Conservation (phyloP, 2,888 invertebrate species). For the Physocephala rufipes region DNA sequence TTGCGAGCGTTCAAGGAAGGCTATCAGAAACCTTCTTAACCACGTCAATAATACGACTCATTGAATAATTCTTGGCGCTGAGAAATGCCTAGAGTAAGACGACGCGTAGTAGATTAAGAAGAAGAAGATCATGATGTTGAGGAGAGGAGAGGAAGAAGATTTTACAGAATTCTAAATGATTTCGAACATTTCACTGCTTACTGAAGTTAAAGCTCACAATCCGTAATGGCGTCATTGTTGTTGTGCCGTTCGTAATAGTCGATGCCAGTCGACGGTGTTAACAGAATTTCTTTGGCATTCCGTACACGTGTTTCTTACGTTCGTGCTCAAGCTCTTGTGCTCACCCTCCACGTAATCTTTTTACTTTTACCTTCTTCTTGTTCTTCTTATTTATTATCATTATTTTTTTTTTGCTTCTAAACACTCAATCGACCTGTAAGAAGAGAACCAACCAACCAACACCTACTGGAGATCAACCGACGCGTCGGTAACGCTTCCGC, state of each 20-base stretch:
- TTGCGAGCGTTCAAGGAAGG: not conserved
- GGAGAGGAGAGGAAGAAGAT: no score
- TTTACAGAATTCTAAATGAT: slow-evolving; percentile 21
- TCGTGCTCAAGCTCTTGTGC: no score
- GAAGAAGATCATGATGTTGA: no score
- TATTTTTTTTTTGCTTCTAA: no score
- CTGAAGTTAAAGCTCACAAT: not conserved
- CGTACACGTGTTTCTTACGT: slow-evolving; percentile 23
- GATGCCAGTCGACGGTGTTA: slow-evolving; percentile 2
- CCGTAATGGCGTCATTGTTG: no score
- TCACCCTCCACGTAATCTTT: no score
- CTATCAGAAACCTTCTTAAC: not conserved
- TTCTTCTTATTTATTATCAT: no score
- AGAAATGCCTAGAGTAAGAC: no score
- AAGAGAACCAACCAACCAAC: not conserved
- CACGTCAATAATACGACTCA: slow-evolving; percentile 31
- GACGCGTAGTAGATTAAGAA: no score
- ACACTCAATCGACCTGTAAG: not conserved
- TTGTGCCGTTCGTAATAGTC: not conserved
- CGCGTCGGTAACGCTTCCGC: slow-evolving; percentile 26
- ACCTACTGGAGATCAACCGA: slow-evolving; percentile 16
- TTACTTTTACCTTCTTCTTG: no score
- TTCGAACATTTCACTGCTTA: slow-evolving; percentile 19
- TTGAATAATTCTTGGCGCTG: slow-evolving; percentile 23
- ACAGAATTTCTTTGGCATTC: slow-evolving; percentile 23